Evolutionary conservation across 2,797 vertebrate genomes (phyloP).

Genomic region (Myiotriccus ornatus): DNA sequence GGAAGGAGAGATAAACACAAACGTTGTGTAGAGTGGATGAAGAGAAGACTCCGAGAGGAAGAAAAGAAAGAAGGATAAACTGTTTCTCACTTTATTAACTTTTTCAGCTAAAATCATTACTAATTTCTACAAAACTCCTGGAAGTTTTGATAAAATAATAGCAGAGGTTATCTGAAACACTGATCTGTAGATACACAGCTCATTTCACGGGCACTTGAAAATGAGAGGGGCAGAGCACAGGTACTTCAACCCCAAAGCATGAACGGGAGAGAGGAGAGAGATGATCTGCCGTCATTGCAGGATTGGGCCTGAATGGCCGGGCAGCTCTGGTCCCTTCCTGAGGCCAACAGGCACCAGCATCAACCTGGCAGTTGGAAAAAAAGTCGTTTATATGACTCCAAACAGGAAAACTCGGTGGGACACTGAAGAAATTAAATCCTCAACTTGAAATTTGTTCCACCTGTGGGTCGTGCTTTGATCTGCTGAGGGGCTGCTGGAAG

Average conservation of each 20-base stretch:
- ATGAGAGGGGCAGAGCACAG: background rate
- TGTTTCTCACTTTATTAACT: background rate
- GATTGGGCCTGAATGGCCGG: background rate
- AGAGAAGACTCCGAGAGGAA: background rate
- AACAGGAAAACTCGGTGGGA: background rate
- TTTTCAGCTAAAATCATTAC: background rate
- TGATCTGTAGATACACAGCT: background rate
- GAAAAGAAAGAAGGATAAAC: constrained; percentile 17
- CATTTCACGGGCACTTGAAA: rapidly evolving
- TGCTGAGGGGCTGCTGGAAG: rapidly evolving
- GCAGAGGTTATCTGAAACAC: background rate
- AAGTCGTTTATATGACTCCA: rapidly evolving
- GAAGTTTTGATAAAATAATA: background rate
- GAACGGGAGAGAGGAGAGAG: rapidly evolving
- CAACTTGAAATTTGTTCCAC: background rate
- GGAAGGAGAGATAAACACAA: background rate
- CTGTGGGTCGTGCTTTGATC: background rate
- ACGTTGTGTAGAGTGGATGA: background rate
- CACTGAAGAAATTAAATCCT: background rate
- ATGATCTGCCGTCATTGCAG: rapidly evolving
- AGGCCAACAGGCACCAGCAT: rapidly evolving
- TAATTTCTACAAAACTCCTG: background rate
- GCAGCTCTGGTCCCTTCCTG: rapidly evolving
- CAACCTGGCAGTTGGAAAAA: rapidly evolving
- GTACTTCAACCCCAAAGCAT: background rate